Base-by-base conservation (phyloP, 1,140 invertebrate genomes). In the Hyles euphorbiae region DNA sequence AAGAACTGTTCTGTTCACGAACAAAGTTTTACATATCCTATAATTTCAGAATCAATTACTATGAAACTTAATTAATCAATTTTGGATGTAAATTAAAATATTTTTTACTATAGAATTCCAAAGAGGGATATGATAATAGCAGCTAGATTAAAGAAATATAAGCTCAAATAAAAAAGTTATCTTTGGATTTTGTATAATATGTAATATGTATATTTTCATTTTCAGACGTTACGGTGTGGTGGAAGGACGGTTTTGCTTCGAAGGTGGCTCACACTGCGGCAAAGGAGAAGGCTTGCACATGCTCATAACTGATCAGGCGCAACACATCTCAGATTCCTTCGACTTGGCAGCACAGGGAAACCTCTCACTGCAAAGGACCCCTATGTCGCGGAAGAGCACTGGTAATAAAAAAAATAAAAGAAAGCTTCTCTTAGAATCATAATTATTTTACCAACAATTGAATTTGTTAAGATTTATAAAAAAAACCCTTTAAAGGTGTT, bases 181-280 rank as follows among this genome's bases (percentile, higher is more conserved):
- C n/a, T n/a, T n/a, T n/a, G n/a, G n/a, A n/a, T n/a, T n/a, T n/a
- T n/a, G n/a, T n/a, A n/a, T n/a, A n/a, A n/a, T n/a, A n/a, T n/a
- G n/a, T n/a, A n/a, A n/a, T n/a, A n/a, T n/a, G n/a, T n/a, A n/a
- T n/a, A n/a, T n/a, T 8, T 8, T 8, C 44, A 7, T 64, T 67
- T 58, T 1, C 72, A 93, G 95, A 61, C 92, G 95, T 45, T 98
- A 97, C 83, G 96, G 96, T 0, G 94, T 96, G 1, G 94, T 97
- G 8, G 96, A 97, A 49, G 95, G 93, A 3, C 92, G 95, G 66
- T 97, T 98, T 76, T 96, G 96, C 64, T 98, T 97, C 88, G 96
- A 98, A 87, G 97, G 96, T 10, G 97, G 97, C 0, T 97, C 96
- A 0, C 91, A 94, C 57, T 97, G 96, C 82, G 95, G 95, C 1